Evolutionary conservation across 92 coral and sea anemone genomes (phyloP).

Genomic region (Porites divaricata): DNA sequence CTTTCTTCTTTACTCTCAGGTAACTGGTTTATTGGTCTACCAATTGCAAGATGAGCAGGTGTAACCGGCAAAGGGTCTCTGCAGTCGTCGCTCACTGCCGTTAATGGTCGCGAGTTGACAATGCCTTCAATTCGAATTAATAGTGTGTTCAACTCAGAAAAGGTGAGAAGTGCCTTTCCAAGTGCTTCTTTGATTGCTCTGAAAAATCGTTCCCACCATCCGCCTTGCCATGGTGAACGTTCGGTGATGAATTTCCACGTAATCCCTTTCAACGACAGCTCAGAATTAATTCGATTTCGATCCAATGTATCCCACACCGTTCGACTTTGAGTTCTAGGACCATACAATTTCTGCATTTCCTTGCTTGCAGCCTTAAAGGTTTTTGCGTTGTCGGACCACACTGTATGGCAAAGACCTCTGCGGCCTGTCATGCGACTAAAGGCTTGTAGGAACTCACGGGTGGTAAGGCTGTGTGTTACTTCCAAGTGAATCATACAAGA

Average conservation of each 20-base stretch:
- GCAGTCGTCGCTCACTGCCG: too few species aligned
- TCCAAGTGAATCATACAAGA: conserved; percentile 49
- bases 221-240: conserved; percentile 45
- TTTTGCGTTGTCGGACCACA: conserved; percentile 27
- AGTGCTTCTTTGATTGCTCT: conserved; percentile 23
- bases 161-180: too few species aligned
- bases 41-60: too few species aligned
- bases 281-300: conserved; percentile 24
- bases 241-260: conserved; percentile 47
- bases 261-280: conserved; percentile 26
- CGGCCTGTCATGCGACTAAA: conserved; percentile 11
- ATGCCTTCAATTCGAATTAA: too few species aligned
- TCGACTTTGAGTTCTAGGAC: conserved; percentile 6
- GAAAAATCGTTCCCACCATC: conserved; percentile 38
- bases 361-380: conserved; percentile 40
- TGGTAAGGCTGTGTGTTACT: conserved; percentile 32
- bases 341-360: conserved; percentile 12
- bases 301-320: conserved; percentile 23
- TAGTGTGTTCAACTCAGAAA: too few species aligned
- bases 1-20: too few species aligned
- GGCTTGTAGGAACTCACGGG: conserved; percentile 42
- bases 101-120: too few species aligned
- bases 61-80: too few species aligned
- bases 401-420: conserved; percentile 31
- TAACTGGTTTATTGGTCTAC: too few species aligned